Base-by-base conservation (phyloP, 2,797 vertebrate species). In the Sebastes trivittatus region DNA sequence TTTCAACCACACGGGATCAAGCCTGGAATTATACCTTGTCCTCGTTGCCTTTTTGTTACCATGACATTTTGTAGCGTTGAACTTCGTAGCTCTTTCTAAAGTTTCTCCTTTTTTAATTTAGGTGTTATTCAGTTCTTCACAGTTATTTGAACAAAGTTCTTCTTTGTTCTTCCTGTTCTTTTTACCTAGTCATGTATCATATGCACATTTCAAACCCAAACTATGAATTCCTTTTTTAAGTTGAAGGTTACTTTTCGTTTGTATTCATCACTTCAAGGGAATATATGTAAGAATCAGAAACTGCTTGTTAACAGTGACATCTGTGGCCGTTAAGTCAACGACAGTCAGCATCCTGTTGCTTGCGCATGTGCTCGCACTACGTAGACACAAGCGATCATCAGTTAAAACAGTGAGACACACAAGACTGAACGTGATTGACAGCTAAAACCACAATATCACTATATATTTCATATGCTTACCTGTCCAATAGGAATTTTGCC, bases 1-100 rank as follows among this genome's bases (percentile, higher is more conserved):
- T 67, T 81, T 78, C 61, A 73, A 22, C 72, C 65, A 55, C 16
- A 3, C 54, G 30, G 59, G 63, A 80, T 77, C 66, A 70, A 56
- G 34, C 23, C 56, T 68, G 4, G 42, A 86, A 74, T 87, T 81
- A 76, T 18, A 61, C 66, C 63, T 23, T 13, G 42, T 65, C 38
- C 27, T 1, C 6, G 10, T 75, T 75, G 25, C n/a, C 66, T 76
- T 70, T 76, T 8, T 52, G 11, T 23, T 29, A 18, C 29, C 3
- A 22, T 58, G 34, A 16, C 34, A 62, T 10, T 23, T 7, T 9
- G 30, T 30, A 61, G 18, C 20, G 34, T 63, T 77, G 22, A 9
- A 25, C 8, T 63, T 30, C 0, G 11, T 14, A 25, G 65, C 6
- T 54, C 4, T n/a, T 75, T 62, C 1, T 38, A 16, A 74, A 49